A percentile compares a stretch with the other conserved stretches of the same genome.
These are phyloP conservation scores for Idaea biselata DNA, from an alignment of 2,888 invertebrate species.

Conservation along the genomic window DNA sequence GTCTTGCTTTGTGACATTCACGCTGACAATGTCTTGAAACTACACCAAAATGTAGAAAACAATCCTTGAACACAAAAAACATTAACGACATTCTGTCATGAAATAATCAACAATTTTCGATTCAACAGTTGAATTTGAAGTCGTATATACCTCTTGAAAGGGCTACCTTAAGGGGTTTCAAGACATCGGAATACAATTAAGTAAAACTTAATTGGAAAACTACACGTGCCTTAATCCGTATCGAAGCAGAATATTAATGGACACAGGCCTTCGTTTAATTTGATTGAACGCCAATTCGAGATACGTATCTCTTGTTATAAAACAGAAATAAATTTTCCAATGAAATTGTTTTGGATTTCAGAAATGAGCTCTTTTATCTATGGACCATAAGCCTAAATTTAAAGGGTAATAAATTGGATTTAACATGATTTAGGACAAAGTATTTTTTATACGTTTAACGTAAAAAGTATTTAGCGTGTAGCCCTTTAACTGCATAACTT, in stretches of 20 bases:
- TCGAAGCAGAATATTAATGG: constrained; percentile 31
- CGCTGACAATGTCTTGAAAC: no score
- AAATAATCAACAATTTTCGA: no score
- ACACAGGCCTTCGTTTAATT: constrained; percentile 11
- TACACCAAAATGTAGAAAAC: no score
- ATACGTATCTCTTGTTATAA: constrained; percentile 9
- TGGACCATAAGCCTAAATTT: constrained; percentile 21
- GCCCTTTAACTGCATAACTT: background rate
- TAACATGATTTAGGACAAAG: constrained; percentile 16
- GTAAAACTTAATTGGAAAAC: constrained; percentile 48
- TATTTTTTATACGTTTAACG: background rate
- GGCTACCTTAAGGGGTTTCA: background rate
- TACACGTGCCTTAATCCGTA: constrained; percentile 40
- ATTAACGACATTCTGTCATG: no score
- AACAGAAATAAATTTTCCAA: constrained; percentile 14
- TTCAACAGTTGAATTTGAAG: no score
- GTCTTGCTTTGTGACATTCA: no score
- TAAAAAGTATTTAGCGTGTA: background rate
- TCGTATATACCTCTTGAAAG: no score
- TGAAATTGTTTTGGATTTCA: constrained; percentile 18
- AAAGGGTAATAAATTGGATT: constrained; percentile 23
- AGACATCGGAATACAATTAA: background rate
- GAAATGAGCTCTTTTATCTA: constrained; percentile 22
- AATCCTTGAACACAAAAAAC: no score
- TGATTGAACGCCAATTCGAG: constrained; percentile 4